Conservation (phyloP, 2,797 vertebrate species). For the Saxicola maurus region DNA sequence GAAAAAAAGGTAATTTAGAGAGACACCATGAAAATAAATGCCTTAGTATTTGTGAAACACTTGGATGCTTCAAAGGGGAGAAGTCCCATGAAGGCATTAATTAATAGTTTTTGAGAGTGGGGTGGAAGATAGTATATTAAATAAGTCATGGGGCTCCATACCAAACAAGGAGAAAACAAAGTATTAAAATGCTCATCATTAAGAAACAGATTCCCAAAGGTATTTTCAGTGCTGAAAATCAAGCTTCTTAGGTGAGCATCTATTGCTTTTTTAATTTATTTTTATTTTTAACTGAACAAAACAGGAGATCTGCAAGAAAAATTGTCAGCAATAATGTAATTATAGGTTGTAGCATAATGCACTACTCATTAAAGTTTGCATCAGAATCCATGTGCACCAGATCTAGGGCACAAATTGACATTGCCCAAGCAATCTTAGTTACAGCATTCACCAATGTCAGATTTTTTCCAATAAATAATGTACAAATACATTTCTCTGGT, state of each 20-base stretch:
- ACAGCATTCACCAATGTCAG: neutral
- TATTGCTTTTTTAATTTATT: neutral
- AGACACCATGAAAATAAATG: neutral
- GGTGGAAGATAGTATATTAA: neutral
- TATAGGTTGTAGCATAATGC: neutral
- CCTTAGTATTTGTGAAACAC: neutral
- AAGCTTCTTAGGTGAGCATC: neutral
- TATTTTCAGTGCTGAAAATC: neutral
- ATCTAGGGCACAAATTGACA: neutral
- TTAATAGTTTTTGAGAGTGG: neutral
- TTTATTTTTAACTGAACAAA: neutral
- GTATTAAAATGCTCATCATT: neutral
- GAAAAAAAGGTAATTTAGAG: neutral
- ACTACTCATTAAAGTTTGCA: neutral
- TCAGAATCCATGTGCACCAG: neutral
- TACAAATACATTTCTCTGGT: neutral
- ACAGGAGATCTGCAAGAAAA: neutral
- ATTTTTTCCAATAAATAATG: neutral
- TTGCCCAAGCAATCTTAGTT: neutral
- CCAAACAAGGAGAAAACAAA: neutral
- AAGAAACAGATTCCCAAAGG: neutral
- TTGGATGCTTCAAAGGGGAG: neutral
- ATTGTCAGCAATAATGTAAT: neutral
- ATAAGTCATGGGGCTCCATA: neutral
- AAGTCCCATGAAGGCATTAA: neutral